Evolutionary conservation across 2,113 vertebrate species (phyloP).

Genomic region (Myotis yumanensis): DNA sequence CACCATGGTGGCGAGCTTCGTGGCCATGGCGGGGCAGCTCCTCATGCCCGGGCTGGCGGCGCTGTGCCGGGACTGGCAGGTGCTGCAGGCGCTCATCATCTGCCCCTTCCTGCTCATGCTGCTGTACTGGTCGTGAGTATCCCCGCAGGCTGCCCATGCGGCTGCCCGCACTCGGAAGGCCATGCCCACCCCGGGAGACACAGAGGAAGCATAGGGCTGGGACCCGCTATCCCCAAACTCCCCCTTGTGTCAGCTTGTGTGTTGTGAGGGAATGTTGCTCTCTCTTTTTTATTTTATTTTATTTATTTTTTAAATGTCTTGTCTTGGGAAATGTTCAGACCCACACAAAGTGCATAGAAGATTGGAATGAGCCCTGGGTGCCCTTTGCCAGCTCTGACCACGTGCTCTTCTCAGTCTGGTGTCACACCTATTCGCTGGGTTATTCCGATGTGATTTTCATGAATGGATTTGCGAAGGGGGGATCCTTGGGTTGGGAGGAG

Average conservation of each 20-base stretch:
- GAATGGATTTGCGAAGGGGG: neutral
- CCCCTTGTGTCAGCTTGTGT: neutral
- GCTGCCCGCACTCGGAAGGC: neutral
- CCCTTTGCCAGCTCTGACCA: accelerated
- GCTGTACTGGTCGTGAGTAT: conserved; percentile 94
- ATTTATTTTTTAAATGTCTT: neutral
- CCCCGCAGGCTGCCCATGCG: neutral
- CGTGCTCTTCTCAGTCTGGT: neutral
- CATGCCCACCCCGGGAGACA: accelerated
- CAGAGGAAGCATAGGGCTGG: too few species aligned
- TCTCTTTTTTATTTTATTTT: neutral
- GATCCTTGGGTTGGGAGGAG: neutral
- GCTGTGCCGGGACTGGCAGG: conserved; percentile 96
- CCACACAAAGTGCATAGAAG: neutral
- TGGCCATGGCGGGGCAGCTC: conserved; percentile 95
- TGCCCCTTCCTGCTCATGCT: conserved; percentile 97
- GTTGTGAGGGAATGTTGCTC: too few species aligned
- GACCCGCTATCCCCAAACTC: accelerated
- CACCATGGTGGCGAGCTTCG: conserved; percentile 97
- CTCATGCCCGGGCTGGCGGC: conserved; percentile 95
- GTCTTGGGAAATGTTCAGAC: neutral
- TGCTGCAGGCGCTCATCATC: conserved; percentile 96
- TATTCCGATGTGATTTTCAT: neutral
- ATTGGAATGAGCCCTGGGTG: accelerated
- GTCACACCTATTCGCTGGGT: accelerated